phyloP scores from a whole-genome alignment of 2,888 invertebrate genomes.

The Orthosia cruda region DNA sequence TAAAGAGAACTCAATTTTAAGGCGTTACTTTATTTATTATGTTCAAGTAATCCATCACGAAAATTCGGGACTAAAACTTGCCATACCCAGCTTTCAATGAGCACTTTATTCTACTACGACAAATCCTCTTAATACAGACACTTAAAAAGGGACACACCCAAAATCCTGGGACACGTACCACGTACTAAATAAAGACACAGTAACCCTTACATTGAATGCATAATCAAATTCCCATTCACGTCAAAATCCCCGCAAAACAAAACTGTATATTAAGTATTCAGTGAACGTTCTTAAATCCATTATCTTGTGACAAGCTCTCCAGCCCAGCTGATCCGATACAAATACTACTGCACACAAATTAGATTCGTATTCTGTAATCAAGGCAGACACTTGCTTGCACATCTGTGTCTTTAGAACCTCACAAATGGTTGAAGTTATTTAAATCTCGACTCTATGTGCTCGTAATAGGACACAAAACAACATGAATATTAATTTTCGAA shows the following conservation, averaged over 20 bases:
- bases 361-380: constrained; percentile 89
- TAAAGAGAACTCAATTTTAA: not conserved
- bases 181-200: constrained; percentile 56
- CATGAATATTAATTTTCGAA: constrained; percentile 40
- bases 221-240: constrained; percentile 73
- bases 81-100: not conserved
- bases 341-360: constrained; percentile 81
- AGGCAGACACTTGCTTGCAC: constrained; percentile 86
- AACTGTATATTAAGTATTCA: constrained; percentile 74
- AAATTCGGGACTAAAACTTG: not conserved
- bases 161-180: constrained; percentile 45
- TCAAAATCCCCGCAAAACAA: constrained; percentile 74
- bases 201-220: constrained; percentile 60
- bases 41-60: not conserved
- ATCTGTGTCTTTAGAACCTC: constrained; percentile 81
- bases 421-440: constrained; percentile 56
- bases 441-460: constrained; percentile 69
- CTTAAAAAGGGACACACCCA: constrained; percentile 6
- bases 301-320: constrained; percentile 83
- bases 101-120: not conserved
- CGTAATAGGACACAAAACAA: constrained; percentile 40
- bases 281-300: constrained; percentile 80
- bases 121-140: constrained; percentile 29
- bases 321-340: constrained; percentile 81
- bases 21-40: not conserved